Evolutionary conservation across 2,113 vertebrate genomes (phyloP), one percentile per base, ranked within the genome.

Genomic region (Vimba vimba): DNA sequence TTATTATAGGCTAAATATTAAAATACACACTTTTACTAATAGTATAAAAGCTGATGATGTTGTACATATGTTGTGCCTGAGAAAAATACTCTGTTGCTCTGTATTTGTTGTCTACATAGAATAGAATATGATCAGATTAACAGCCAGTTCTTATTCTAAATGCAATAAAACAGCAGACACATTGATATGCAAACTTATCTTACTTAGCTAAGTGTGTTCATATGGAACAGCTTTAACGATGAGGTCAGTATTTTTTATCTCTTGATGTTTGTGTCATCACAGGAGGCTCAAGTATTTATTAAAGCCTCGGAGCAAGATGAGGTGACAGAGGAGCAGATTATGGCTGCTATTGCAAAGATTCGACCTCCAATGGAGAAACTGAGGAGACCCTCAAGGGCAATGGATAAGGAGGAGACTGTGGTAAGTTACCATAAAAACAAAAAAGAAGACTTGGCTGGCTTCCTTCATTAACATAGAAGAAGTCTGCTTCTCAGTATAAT

Each of bases 241-340:
- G 15, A 21, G 23, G 57, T 79, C 78, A 79, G 4, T 64, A 21
- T 33, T 77, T 79, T 80, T 57, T 21, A 57, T 57, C 23, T 59
- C 21, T 59, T 36, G 27, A 59, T 73, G 27, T 27, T 57, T 83
- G 17, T 82, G 25, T 73, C 45, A n/a, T 79, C 7, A 77, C 85
- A 96, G 95, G 95, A 96, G 88, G 94, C 92, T 4, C 91, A 94
- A 33, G 89, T 89, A 23, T 94, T 95, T 74, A 87, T 96, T 71
- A 91, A 80, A 68, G 95, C 94, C 62, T 91, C 93, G 64, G 92
- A 89, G 60, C 81, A 87, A 30, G 94, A 94, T 19, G 94, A 96
- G n/a, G 90, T 96, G 90, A 94, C 93, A 15, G 93, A 94, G 80
- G 94, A 95, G 88, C 89, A 78, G 85, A 89, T 96, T 78, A 86